These are phyloP conservation scores for Oxyura jamaicensis DNA, from an alignment of 2,113 vertebrate species.

Conservation along the genomic window DNA sequence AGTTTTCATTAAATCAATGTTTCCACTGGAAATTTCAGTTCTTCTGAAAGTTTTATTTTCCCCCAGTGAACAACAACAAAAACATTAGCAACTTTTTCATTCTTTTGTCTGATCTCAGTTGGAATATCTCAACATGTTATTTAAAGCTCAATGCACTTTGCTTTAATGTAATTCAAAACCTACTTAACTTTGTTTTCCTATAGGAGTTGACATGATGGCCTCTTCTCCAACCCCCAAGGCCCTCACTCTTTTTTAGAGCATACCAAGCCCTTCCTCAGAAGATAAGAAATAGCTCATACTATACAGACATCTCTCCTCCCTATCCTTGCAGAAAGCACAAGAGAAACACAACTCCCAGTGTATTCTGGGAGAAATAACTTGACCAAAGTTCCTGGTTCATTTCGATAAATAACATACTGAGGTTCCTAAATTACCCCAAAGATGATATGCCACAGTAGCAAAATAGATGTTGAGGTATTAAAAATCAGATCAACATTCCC, in stretches of 20 bases:
- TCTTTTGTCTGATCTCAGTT: neutral
- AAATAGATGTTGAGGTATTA: neutral
- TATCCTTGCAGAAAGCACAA: neutral
- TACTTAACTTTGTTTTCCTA: neutral
- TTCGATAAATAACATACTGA: neutral
- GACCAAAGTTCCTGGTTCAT: neutral
- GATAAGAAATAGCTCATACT: neutral
- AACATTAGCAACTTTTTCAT: neutral
- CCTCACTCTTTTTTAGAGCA: neutral
- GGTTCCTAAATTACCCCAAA: neutral
- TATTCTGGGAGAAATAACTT: neutral
- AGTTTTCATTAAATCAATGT: neutral
- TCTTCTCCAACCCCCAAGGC: neutral
- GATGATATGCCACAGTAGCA: accelerated
- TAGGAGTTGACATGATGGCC: neutral
- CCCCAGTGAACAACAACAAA: neutral
- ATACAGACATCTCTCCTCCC: neutral
- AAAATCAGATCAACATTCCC: neutral
- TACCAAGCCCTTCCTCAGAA: neutral
- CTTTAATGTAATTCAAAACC: neutral
- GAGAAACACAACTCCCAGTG: neutral
- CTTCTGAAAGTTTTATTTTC: neutral
- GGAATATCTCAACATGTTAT: neutral
- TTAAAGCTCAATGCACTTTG: neutral
- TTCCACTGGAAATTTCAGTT: neutral